Evolutionary conservation across 2,113 vertebrate species (phyloP).

Genomic region (Ursus arctos): DNA sequence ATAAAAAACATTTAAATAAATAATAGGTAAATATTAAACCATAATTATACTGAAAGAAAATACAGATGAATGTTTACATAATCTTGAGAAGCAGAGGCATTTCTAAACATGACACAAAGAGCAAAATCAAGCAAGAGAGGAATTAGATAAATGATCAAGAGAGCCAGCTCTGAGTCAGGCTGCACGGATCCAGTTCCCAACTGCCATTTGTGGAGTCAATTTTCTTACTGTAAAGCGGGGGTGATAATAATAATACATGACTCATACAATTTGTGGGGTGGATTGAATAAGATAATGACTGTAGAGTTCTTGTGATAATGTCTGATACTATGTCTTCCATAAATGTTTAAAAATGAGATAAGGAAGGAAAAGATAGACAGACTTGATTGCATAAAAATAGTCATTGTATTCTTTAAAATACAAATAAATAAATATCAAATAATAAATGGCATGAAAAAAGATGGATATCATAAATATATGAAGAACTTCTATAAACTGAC

Average conservation of each 20-base stretch:
- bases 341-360: constrained; percentile 8
- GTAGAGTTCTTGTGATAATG: not conserved
- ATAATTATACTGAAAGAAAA: constrained; percentile 58
- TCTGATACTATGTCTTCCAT: not conserved
- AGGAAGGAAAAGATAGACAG: not conserved
- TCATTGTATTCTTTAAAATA: not conserved
- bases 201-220: not conserved
- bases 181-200: not conserved
- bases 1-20: constrained; percentile 42
- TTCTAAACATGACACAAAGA: constrained; percentile 10
- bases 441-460: not conserved
- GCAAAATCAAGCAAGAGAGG: constrained; percentile 17
- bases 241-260: not conserved
- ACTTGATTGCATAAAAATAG: not conserved
- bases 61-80: not conserved
- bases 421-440: not conserved
- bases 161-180: not conserved
- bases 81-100: not conserved
- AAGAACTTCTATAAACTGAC: constrained; percentile 18
- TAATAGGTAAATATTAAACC: constrained; percentile 28
- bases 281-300: not conserved
- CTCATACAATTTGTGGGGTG: rapidly evolving
- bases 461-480: not conserved
- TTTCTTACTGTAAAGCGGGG: not conserved
- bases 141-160: not conserved